A percentile compares a stretch with the other conserved stretches of the same genome.
These are phyloP conservation scores for Megaleporinus macrocephalus DNA, from an alignment of 2,113 vertebrate species.

Conservation along the genomic window DNA sequence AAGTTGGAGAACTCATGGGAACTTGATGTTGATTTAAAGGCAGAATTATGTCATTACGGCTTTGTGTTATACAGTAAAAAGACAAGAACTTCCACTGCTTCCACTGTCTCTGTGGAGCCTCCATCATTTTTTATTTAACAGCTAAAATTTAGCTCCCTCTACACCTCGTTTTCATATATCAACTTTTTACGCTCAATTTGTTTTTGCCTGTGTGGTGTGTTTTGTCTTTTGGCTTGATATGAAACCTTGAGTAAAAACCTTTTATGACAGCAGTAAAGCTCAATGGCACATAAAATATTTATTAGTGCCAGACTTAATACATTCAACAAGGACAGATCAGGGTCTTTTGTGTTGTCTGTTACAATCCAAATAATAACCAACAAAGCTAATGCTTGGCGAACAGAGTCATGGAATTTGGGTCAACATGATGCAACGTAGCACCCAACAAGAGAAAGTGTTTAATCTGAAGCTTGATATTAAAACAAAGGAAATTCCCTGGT, in stretches of 20 bases:
- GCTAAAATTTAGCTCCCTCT: too few relatives aligned
- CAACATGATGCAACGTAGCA: constrained; percentile 1
- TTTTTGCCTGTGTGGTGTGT: not conserved
- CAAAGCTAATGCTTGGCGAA: not conserved
- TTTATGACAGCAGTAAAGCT: not conserved
- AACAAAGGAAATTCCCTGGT: not conserved
- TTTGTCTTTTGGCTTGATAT: not conserved
- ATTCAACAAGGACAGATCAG: not conserved
- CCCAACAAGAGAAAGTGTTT: not conserved
- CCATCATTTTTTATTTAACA: too few relatives aligned
- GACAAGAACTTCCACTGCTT: too few relatives aligned
- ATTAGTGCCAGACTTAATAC: not conserved
- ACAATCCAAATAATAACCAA: not conserved
- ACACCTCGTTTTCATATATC: not conserved
- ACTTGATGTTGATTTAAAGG: too few relatives aligned
- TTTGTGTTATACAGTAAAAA: too few relatives aligned
- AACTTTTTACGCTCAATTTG: not conserved
- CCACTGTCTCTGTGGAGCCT: too few relatives aligned
- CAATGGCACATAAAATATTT: not conserved
- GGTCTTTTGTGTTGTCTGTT: not conserved
- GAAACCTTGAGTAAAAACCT: not conserved
- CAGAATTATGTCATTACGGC: too few relatives aligned
- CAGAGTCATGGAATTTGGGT: not conserved
- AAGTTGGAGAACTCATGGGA: too few relatives aligned
- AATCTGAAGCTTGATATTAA: not conserved